These are phyloP conservation scores for Austrolebias charrua DNA, from an alignment of 2,797 vertebrate species.

Conservation along the genomic window DNA sequence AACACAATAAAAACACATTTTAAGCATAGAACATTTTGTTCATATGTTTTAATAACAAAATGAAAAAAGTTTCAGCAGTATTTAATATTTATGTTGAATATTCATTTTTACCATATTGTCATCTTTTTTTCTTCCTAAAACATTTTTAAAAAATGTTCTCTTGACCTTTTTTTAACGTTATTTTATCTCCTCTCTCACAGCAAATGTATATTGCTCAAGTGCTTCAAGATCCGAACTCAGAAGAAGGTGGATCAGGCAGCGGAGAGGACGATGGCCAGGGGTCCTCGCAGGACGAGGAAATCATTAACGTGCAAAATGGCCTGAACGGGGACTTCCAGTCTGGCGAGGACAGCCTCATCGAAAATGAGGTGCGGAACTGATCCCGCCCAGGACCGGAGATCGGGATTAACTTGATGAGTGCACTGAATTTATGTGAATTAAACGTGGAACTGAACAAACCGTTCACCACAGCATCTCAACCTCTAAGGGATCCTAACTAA, in stretches of 20 bases:
- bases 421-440: constrained; percentile 63
- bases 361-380: constrained; percentile 96
- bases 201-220: constrained; percentile 97
- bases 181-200: constrained; percentile 23
- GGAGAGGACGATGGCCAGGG: constrained; percentile 86
- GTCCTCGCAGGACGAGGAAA: constrained; percentile 90
- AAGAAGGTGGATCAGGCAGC: constrained; percentile 82
- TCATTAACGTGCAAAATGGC: constrained; percentile 84
- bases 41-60: too few species aligned
- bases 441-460: constrained; percentile 59
- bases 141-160: too few species aligned
- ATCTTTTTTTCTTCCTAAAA: too few species aligned
- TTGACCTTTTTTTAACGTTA: background rate
- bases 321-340: constrained; percentile 96
- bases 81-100: too few species aligned
- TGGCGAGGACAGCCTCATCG: constrained; percentile 96
- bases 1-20: too few species aligned
- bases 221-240: constrained; percentile 88
- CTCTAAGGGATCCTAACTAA: constrained; percentile 70
- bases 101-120: too few species aligned
- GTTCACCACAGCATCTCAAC: constrained; percentile 69
- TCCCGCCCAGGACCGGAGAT: constrained; percentile 29
- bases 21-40: too few species aligned
- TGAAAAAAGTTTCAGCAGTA: too few species aligned
- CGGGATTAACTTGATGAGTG: constrained; percentile 43